Percentiles rank a stretch among this genome's conserved stretches.
These are phyloP conservation scores for Falco naumanni DNA, from an alignment of 2,797 vertebrate genomes.

Conservation along the genomic window DNA sequence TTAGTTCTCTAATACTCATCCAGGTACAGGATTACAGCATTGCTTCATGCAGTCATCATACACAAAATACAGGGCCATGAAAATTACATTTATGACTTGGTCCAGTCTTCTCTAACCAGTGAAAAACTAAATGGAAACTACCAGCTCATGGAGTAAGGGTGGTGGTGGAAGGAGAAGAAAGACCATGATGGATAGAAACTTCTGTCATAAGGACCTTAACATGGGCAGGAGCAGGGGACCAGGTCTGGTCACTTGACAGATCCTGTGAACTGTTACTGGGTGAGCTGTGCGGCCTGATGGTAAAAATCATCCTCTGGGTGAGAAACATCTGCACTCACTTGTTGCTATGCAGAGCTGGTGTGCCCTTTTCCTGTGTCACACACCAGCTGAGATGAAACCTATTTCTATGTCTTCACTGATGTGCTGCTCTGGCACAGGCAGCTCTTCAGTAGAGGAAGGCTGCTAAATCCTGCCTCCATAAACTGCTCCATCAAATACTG, in stretches of 20 bases:
- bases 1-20: neutral
- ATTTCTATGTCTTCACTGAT: neutral
- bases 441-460: neutral
- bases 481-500: neutral
- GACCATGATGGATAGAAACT: rapidly evolving
- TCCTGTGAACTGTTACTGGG: neutral
- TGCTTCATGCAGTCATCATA: neutral
- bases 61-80: neutral
- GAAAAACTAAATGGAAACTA: neutral
- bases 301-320: neutral
- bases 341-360: neutral
- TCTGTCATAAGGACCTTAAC: neutral
- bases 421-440: neutral
- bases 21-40: neutral
- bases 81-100: neutral
- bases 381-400: neutral
- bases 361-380: neutral
- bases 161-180: neutral
- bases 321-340: neutral
- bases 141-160: neutral
- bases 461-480: neutral
- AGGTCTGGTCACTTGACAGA: neutral
- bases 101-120: neutral
- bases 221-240: neutral
- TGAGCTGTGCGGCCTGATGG: neutral